These are phyloP conservation scores for Hafferia zeledoni DNA, from an alignment of 2,797 vertebrate genomes.

Conservation along the genomic window DNA sequence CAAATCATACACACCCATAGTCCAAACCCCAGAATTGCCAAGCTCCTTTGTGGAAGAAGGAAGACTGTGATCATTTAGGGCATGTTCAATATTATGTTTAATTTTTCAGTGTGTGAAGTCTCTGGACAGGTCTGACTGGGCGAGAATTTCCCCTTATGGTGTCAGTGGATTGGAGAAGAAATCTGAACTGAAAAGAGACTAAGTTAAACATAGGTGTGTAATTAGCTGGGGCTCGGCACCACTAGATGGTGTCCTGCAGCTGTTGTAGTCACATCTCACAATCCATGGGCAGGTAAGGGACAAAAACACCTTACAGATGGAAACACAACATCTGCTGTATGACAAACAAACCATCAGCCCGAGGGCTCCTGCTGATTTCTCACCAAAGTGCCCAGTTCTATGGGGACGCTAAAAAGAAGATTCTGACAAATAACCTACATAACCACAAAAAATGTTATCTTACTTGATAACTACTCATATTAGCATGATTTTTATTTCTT, in stretches of 20 bases:
- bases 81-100: rapidly evolving
- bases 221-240: background rate
- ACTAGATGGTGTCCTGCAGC: constrained; percentile 53
- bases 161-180: background rate
- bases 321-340: rapidly evolving
- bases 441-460: background rate
- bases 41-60: background rate
- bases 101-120: no score
- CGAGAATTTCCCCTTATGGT: background rate
- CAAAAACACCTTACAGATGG: background rate
- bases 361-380: background rate
- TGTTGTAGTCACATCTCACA: background rate
- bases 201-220: background rate
- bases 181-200: background rate
- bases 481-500: background rate
- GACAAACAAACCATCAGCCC: background rate
- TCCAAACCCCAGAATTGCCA: background rate
- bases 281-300: background rate
- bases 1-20: background rate
- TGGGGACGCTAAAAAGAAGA: background rate
- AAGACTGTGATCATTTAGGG: rapidly evolving
- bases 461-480: background rate
- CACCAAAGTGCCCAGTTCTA: background rate
- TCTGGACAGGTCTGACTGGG: background rate
- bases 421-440: background rate